These are phyloP conservation scores for Daubentonia madagascariensis DNA, from an alignment of 2,113 vertebrate genomes.

Conservation along the genomic window DNA sequence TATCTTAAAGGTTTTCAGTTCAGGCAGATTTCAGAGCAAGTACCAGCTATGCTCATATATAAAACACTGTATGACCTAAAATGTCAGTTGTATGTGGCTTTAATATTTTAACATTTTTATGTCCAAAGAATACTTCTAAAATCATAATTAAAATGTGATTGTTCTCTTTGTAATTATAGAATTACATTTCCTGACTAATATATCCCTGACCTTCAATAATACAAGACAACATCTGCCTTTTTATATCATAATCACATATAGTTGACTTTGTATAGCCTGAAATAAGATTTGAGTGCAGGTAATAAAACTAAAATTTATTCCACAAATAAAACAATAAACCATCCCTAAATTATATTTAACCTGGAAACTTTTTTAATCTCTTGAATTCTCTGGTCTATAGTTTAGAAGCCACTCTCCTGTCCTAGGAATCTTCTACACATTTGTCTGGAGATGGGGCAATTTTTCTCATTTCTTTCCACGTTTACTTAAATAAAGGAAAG, in stretches of 20 bases:
- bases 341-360: neutral
- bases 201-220: neutral
- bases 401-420: neutral
- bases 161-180: neutral
- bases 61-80: neutral
- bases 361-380: neutral
- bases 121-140: slow-evolving; percentile 31
- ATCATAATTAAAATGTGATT: slow-evolving; percentile 48
- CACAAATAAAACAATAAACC: neutral
- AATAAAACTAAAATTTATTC: slow-evolving; percentile 12
- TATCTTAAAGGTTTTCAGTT: slow-evolving; percentile 32
- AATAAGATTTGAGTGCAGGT: neutral
- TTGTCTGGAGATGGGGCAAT: neutral
- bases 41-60: neutral
- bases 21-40: slow-evolving; percentile 46
- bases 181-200: neutral
- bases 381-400: neutral
- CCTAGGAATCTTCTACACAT: neutral
- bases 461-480: neutral
- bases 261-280: neutral
- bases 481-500: neutral
- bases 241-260: neutral
- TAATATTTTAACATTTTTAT: slow-evolving; percentile 62
- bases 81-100: slow-evolving; percentile 48
- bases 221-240: neutral